phyloP scores from a whole-genome alignment of 2,888 invertebrate genomes.

The Epirrhoe tristata region DNA sequence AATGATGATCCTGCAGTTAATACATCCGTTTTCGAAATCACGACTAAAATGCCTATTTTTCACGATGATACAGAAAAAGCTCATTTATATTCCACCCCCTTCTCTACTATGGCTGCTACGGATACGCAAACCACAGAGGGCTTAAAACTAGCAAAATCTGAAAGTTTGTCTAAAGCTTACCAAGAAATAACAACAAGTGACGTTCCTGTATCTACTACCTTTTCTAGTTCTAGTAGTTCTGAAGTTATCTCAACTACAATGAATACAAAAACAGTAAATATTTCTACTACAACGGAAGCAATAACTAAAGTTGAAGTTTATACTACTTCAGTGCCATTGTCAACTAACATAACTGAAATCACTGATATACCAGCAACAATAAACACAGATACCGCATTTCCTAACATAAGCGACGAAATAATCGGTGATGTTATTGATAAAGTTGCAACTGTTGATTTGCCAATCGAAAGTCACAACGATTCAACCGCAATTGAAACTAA shows the following conservation, averaged over 20 bases:
- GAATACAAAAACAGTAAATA: slow-evolving; percentile 16
- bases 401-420: slow-evolving; percentile 15
- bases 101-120: slow-evolving; percentile 20
- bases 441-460: slow-evolving; percentile 7
- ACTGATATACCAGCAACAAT: slow-evolving; percentile 19
- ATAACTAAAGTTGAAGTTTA: slow-evolving; percentile 38
- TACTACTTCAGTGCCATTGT: slow-evolving; percentile 8
- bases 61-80: slow-evolving; percentile 46
- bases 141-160: slow-evolving; percentile 23
- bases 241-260: background rate
- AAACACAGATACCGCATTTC: slow-evolving; percentile 20
- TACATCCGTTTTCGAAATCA: slow-evolving; percentile 60
- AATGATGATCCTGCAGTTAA: slow-evolving; percentile 52
- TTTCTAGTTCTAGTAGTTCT: slow-evolving; percentile 15
- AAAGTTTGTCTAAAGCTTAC: slow-evolving; percentile 35
- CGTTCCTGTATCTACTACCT: slow-evolving; percentile 6
- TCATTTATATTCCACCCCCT: slow-evolving; percentile 30
- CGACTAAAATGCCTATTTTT: slow-evolving; percentile 63
- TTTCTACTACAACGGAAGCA: slow-evolving; percentile 34
- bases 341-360: slow-evolving; percentile 25
- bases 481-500: slow-evolving; percentile 26
- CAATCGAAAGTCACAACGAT: background rate
- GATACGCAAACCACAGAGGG: slow-evolving; percentile 31
- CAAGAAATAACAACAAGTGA: slow-evolving; percentile 19
- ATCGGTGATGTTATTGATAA: slow-evolving; percentile 16